Conservation (phyloP, 2,888 invertebrate genomes). For the Quadroppia sp. region DNA sequence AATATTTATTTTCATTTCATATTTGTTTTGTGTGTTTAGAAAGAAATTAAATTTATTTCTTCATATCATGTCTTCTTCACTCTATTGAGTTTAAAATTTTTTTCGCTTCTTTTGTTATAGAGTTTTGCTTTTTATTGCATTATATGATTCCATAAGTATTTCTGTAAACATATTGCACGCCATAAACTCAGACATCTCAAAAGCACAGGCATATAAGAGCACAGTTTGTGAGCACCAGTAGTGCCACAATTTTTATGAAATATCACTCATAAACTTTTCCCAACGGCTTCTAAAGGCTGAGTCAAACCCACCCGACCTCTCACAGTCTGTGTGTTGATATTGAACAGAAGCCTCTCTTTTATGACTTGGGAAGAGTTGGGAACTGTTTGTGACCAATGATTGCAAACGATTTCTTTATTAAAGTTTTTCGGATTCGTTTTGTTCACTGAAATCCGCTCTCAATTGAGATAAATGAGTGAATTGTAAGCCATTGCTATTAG, state of each 20-base stretch:
- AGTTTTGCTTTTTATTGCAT: conserved; percentile 14
- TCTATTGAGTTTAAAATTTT: conserved; percentile 4
- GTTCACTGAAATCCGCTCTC: conserved; percentile 2
- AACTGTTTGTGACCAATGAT: background rate
- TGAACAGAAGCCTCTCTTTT: conserved; percentile 2
- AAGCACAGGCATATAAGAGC: background rate
- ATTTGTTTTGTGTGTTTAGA: background rate
- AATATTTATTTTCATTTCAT: background rate
- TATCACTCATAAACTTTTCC: conserved; percentile 11
- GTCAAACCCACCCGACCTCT: background rate
- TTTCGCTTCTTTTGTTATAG: background rate
- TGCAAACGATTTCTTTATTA: conserved; percentile 19
- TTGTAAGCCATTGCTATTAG: background rate
- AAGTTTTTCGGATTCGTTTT: background rate
- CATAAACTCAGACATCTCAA: background rate
- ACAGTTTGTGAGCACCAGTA: background rate
- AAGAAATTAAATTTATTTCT: background rate
- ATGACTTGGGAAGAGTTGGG: conserved; percentile 16
- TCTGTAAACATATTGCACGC: conserved; percentile 16
- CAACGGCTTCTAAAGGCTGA: background rate
- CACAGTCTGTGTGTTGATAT: background rate
- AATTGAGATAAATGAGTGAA: conserved; percentile 30
- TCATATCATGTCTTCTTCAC: background rate
- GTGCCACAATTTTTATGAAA: conserved; percentile 29
- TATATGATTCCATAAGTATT: conserved; percentile 10